These are phyloP conservation scores for Reinhardtius hippoglossoides DNA, from an alignment of 2,113 vertebrate genomes.

Conservation along the genomic window DNA sequence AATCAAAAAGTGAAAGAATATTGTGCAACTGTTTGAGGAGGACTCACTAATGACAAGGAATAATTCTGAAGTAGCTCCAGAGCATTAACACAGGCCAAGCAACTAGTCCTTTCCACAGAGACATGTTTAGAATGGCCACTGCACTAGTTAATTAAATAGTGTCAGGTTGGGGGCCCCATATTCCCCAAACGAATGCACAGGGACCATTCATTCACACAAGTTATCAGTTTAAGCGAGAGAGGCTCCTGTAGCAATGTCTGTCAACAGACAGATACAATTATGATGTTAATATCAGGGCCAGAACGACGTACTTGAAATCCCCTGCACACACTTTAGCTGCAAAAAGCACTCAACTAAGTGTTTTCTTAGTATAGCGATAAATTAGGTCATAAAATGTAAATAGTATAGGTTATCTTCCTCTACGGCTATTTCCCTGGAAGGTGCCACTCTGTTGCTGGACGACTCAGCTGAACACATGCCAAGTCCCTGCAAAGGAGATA, in stretches of 20 bases:
- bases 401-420: constrained; percentile 39
- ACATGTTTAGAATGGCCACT: too few relatives aligned
- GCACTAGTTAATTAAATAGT: background rate
- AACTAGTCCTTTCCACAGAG: too few relatives aligned
- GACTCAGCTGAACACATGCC: constrained; percentile 16
- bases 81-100: too few relatives aligned
- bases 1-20: too few relatives aligned
- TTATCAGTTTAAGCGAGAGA: background rate
- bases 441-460: background rate
- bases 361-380: constrained; percentile 3
- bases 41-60: too few relatives aligned
- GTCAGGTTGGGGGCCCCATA: background rate
- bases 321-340: background rate
- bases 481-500: constrained; percentile 15
- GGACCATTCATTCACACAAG: background rate
- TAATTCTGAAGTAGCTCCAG: too few relatives aligned
- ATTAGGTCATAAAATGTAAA: constrained; percentile 48
- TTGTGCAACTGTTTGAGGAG: too few relatives aligned
- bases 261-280: constrained; percentile 31
- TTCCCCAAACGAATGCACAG: background rate
- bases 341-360: background rate
- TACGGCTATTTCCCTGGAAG: constrained; percentile 19
- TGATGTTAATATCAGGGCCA: constrained; percentile 12
- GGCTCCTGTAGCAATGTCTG: background rate
- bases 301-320: constrained; percentile 14